phyloP scores from a whole-genome alignment of 1,140 invertebrate genomes.

The Ostrea denselamellosa region DNA sequence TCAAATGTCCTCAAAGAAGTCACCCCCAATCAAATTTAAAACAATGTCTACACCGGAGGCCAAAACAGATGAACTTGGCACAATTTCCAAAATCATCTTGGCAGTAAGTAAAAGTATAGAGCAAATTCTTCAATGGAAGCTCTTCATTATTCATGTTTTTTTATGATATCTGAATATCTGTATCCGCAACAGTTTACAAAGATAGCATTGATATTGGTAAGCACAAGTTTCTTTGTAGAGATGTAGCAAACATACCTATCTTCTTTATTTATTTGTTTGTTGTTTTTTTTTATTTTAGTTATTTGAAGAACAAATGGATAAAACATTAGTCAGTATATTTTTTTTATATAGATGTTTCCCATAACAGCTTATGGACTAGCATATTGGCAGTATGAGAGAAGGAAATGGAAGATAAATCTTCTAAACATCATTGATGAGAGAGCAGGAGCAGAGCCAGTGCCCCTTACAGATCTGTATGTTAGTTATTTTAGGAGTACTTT shows the following conservation, averaged over 20 bases:
- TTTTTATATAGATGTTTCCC: constrained; percentile 12
- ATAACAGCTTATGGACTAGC: constrained; percentile 7
- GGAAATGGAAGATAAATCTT: neutral
- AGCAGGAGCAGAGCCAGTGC: neutral
- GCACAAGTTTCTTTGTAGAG: too few species aligned
- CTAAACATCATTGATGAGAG: neutral
- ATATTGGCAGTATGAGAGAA: constrained; percentile 11
- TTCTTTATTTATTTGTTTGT: too few species aligned
- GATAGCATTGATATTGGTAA: too few species aligned
- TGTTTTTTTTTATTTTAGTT: too few species aligned
- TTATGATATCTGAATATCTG: too few species aligned
- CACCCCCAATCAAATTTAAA: neutral
- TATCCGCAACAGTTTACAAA: too few species aligned
- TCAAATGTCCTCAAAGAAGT: neutral
- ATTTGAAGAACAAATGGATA: too few species aligned
- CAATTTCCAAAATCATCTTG: neutral
- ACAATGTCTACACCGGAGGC: neutral
- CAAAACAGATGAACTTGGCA: neutral
- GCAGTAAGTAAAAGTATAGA: neutral
- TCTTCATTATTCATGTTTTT: too few species aligned
- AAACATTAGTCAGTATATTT: neutral
- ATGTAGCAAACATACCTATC: too few species aligned
- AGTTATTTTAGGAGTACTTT: neutral
- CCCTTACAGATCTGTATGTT: neutral
- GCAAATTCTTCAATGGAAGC: too few species aligned